Conservation (phyloP, 2,113 vertebrate species). For the Notiomystis cincta region DNA sequence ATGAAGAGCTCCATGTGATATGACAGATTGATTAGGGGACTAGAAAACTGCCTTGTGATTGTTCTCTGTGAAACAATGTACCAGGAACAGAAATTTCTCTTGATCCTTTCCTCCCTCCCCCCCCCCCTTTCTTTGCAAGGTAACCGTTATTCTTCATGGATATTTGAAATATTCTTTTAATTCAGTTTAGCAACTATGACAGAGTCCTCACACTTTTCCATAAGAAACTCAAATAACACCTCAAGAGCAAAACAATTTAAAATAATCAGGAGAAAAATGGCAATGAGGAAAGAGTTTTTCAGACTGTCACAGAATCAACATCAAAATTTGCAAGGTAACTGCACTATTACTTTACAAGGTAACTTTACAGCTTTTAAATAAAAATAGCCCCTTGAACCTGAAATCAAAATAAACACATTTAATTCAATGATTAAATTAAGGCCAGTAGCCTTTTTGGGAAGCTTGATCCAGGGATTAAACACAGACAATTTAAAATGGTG, state of each 20-base stretch:
- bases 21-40: neutral
- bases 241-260: neutral
- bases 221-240: neutral
- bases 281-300: neutral
- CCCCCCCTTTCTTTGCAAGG: neutral
- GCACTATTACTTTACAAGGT: accelerated
- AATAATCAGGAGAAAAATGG: neutral
- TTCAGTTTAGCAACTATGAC: neutral
- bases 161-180: constrained; percentile 2
- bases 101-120: accelerated
- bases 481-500: neutral
- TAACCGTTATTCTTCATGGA: neutral
- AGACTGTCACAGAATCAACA: neutral
- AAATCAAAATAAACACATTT: neutral
- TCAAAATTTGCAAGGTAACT: neutral
- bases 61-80: neutral
- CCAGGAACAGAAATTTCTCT: neutral
- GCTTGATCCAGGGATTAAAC: neutral
- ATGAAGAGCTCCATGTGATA: neutral
- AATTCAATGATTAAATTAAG: neutral
- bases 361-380: neutral
- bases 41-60: neutral
- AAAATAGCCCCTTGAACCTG: neutral
- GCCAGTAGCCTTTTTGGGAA: neutral
- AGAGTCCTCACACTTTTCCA: neutral